phyloP scores from a whole-genome alignment of 2,888 invertebrate genomes.

The Xylocampa areola region DNA sequence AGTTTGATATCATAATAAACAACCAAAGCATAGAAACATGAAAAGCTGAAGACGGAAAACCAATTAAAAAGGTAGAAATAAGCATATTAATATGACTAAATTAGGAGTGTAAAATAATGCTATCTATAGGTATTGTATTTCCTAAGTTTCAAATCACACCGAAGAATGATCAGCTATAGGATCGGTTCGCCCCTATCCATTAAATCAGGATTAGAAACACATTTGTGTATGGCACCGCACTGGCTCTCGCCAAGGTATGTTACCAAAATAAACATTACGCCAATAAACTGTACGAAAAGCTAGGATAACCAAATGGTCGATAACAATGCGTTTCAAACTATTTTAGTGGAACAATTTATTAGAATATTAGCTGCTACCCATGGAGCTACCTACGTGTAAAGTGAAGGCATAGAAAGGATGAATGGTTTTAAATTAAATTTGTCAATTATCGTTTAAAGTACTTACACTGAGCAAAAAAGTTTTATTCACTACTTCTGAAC shows the following conservation, averaged over 20 bases:
- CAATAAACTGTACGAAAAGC: conserved; percentile 10
- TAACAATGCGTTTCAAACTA: conserved; percentile 21
- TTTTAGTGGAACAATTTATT: conserved; percentile 31
- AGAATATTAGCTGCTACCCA: conserved; percentile 4
- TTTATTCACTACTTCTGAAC: too few species aligned
- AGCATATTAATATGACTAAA: too few species aligned
- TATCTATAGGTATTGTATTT: too few species aligned
- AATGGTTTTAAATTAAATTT: too few species aligned
- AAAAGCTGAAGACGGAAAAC: neutral
- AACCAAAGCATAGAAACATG: neutral
- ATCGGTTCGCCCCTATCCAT: conserved; percentile 7
- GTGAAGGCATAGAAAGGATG: too few species aligned
- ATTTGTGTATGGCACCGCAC: conserved; percentile 26
- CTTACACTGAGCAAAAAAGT: too few species aligned
- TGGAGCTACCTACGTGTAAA: too few species aligned
- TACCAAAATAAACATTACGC: conserved; percentile 41
- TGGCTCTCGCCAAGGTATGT: conserved; percentile 2
- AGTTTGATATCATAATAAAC: conserved; percentile 1
- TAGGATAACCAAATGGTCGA: conserved; percentile 13
- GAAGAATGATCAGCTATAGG: conserved; percentile 13
- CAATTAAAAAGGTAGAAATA: neutral
- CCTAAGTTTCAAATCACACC: neutral
- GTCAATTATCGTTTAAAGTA: too few species aligned
- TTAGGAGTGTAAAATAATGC: too few species aligned
- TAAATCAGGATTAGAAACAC: conserved; percentile 30